Base-by-base conservation (phyloP, 2,888 invertebrate genomes). In the Gymnoscelis rufifasciata region DNA sequence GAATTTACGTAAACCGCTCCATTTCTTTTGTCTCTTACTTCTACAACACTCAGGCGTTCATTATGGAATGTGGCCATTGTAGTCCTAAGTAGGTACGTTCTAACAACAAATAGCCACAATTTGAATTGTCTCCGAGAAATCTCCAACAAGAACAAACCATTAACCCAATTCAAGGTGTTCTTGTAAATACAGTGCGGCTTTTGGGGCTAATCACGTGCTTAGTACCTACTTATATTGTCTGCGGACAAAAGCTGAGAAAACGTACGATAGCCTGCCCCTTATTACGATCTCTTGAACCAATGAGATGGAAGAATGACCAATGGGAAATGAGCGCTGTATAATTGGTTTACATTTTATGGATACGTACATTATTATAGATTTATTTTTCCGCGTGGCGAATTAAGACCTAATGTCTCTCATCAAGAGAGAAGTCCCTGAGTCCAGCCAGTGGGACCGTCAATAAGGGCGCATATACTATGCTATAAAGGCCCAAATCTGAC, bases 171-270 rank as follows among this genome's bases (percentile, higher is more conserved):
- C 47, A 26, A 41, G 47, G 43, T 50, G 45, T 42, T 50, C 45
- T 45, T 45, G 46, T 51, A 47, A 49, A 47, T 47, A 47, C 50
- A 38, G 31, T 42, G 38, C 15, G 43, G 38, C 19, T 26, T 47
- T 51, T 43, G 43, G 42, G 45, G 30, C 48, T 51, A 46, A 55
- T 52, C 46, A 47, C 46, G 48, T 52, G 29, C 46, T 48, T 52
- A 41, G 33, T 38, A 47, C 41, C 43, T 50, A 47, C 43, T 50
- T 19, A 19, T 19, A 19, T 41, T 36, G 14, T 27, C 19, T 6
- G 27, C 31, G 37, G 38, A 43, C 38, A 41, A 42, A 52, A 44
- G 37, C 37, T 47, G 46, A 52, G 43, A 42, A 49, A 23, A 7
- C 11, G 10, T 23, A 35, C 11, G 14, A 33, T 33, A 19, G 31